Evolutionary conservation across 2,888 invertebrate genomes (phyloP), one percentile per base, ranked within the genome.

Genomic region (Acleris emargana): DNA sequence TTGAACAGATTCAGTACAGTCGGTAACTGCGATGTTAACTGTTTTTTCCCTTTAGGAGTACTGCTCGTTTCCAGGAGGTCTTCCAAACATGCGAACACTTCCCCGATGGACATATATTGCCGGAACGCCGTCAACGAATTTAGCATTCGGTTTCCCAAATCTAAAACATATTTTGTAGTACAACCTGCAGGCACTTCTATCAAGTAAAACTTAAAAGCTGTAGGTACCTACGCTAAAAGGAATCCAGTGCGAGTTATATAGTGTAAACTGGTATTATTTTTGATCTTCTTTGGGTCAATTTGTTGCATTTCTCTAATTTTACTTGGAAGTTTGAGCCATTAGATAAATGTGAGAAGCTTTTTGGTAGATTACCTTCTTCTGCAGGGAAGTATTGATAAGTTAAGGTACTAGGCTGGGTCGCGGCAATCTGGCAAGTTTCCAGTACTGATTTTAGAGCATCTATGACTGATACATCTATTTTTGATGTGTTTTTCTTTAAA

Each of bases 101-200:
- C 90, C 13, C 83, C 76, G 63, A 83, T 72, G 20, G 87, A 86
- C 87, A 91, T 87, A 62, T 82, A 76, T n/a, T 79, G 71, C n/a
- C 83, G 79, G 67, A 79, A 81, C 54, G 84, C 72, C 42, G 76
- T 67, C 28, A 91, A 74, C 58, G 80, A 73, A 58, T 79, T 77
- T 42, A 87, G 64, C 13, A 80, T 85, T 75, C 81, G 84, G 55
- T 68, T 78, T 43, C 80, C 84, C 57, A 82, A 75, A 68, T 81
- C 91, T 91, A 76, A 74, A 87, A 86, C 64, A 70, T 67, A 52
- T 61, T 50, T 62, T 38, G 16, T 51, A 52, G 38, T 55, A 72
- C 38, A 45, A 55, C 17, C 47, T 55, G 52, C n/a, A 20, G 49
- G n/a, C 28, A 42, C 64, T 17, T 7, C 16, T n/a, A 20, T 45